Base-by-base conservation (phyloP, 23 tunicate species). In the Clavelina lepadiformis region DNA sequence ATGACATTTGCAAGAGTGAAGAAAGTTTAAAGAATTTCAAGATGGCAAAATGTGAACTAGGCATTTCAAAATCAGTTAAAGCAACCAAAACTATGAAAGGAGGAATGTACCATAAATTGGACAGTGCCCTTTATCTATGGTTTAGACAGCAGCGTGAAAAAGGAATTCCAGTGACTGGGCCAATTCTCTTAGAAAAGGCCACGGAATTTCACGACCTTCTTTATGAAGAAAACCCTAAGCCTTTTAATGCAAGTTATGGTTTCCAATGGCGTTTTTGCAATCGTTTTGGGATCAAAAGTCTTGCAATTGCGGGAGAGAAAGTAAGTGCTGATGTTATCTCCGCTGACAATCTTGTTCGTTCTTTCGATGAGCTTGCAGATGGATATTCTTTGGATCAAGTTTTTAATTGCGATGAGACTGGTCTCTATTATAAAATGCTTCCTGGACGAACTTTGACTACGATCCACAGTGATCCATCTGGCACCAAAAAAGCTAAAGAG, bases 401-500 rank as follows among this genome's bases (percentile, higher is more conserved):
- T 26, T 61, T 61, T 8, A 65, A 65, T 65, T 65, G 62, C 25
- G 62, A 65, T 65, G 58, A 65, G 23, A 37, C 71, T 15, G 62
- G 58, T 24, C 34, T 65, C 28, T 65, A 37, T 26, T 44, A 24
- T 65, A 65, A 31, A 65, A 37, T 38, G 62, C 34, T 65, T 21
- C 34, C 71, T 53, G 71, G 71, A 37, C 62, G 34, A n/a, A 44
- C 35, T 22, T 65, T 41, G 34, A 31, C 58, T 6, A 24, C 71
- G 34, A 31, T 31, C 13, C 58, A 65, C 58, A 41, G 25, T 31
- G 28, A 31, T 28, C 71, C 71, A 41, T 28, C 32, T 65, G 59
- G 62, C 41, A 65, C 71, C 15, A 65, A 65, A 65, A 65, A 65
- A 31, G 58, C 71, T 24, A 65, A 65, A 41, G 24, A 65, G 36